Conservation (phyloP, 2,113 vertebrate genomes). For the Craseonycteris thonglongyai region DNA sequence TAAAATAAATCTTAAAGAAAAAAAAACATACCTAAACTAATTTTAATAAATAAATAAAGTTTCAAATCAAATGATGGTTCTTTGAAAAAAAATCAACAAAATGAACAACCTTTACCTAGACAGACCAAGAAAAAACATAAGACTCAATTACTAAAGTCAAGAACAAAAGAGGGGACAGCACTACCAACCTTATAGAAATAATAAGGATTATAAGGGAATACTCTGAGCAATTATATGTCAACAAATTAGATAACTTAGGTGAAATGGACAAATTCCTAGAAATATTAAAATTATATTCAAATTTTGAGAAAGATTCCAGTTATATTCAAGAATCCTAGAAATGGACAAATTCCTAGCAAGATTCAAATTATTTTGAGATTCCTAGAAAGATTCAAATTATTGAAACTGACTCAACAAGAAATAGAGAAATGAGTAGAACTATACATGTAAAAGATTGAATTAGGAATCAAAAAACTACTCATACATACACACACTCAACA, state of each 20-base stretch:
- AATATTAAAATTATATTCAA: background rate
- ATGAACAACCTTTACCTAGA: background rate
- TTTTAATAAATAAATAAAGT: too few species aligned
- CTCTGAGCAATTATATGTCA: background rate
- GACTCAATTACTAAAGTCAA: background rate
- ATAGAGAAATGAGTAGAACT: background rate
- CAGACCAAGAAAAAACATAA: background rate
- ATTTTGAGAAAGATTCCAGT: too few species aligned
- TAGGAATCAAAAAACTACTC: background rate
- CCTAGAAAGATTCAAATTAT: background rate
- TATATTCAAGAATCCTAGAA: too few species aligned
- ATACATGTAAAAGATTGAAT: background rate
- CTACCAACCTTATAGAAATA: background rate
- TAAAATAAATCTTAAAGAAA: too few species aligned
- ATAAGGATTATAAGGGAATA: background rate
- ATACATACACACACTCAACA: background rate
- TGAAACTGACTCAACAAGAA: background rate
- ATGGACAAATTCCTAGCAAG: background rate
- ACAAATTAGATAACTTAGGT: background rate
- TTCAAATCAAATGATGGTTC: background rate
- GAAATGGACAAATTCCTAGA: background rate
- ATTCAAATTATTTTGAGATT: too few species aligned
- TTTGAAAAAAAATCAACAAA: slow-evolving; percentile 1
- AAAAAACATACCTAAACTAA: too few species aligned
- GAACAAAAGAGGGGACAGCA: background rate